A percentile compares a stretch with the other conserved stretches of the same genome.
phyloP scores from a whole-genome alignment of 2,888 invertebrate genomes.

The Amaurobius ferox region DNA sequence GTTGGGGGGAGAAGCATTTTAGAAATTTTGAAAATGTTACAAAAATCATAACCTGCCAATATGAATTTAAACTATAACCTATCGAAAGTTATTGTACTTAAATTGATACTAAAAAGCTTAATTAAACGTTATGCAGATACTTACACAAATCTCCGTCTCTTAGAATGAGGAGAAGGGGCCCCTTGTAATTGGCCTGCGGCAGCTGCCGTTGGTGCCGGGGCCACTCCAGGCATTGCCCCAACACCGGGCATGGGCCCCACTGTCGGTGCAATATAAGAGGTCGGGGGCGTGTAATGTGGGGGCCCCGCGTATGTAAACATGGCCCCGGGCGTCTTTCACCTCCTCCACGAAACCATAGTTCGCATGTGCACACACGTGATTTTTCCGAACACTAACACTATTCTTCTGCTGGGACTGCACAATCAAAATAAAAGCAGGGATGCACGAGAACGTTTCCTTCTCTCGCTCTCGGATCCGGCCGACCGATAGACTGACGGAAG shows the following conservation, averaged over 20 bases:
- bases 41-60: too few species aligned
- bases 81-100: too few species aligned
- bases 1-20: too few species aligned
- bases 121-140: too few species aligned
- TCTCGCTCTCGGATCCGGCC: constrained; percentile 22
- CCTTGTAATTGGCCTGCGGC: constrained; percentile 42
- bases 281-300: constrained; percentile 71
- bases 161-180: constrained; percentile 59
- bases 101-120: too few species aligned
- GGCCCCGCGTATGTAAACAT: constrained; percentile 73
- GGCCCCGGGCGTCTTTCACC: constrained; percentile 21
- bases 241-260: constrained; percentile 68
- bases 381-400: neutral
- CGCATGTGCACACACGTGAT: constrained; percentile 16
- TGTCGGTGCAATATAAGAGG: constrained; percentile 68
- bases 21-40: too few species aligned
- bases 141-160: constrained; percentile 72
- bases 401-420: too few species aligned
- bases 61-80: too few species aligned
- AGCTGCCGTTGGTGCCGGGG: constrained; percentile 45
- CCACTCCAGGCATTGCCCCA: constrained; percentile 61
- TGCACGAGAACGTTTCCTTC: too few species aligned
- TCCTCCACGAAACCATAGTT: constrained; percentile 27
- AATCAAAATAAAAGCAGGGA: constrained; percentile 24
- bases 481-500: constrained; percentile 35